phyloP scores from a whole-genome alignment of 1,140 invertebrate genomes.

The Matsumurasca onukii region DNA sequence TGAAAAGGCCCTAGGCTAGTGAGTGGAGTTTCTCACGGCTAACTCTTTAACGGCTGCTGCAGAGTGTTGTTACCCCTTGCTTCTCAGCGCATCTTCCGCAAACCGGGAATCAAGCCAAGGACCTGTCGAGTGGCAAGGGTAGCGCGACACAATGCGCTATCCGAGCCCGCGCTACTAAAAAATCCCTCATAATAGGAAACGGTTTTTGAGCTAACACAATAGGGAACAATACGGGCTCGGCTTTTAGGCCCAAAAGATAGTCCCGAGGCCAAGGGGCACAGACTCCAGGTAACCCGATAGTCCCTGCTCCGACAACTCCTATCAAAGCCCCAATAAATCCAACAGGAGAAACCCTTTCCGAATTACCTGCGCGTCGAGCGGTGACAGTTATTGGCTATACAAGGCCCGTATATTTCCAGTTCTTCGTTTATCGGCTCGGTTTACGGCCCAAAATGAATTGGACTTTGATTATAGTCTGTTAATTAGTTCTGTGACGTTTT shows the following conservation, averaged over 20 bases:
- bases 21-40: slow-evolving; percentile 27
- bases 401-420: slow-evolving; percentile 7
- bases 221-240: slow-evolving; percentile 8
- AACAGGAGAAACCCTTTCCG: background rate
- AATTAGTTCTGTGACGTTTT: background rate
- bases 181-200: slow-evolving; percentile 23
- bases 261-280: background rate
- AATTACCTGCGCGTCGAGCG: background rate
- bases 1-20: too few relatives aligned
- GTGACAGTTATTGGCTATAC: slow-evolving; percentile 15
- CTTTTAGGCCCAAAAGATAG: background rate
- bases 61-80: background rate
- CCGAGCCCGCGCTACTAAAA: background rate
- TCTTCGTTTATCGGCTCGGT: background rate
- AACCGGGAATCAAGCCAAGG: slow-evolving; percentile 10
- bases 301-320: slow-evolving; percentile 11
- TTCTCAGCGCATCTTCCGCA: slow-evolving; percentile 10
- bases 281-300: slow-evolving; percentile 13
- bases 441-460: background rate
- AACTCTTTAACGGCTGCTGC: slow-evolving; percentile 20
- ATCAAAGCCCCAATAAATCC: slow-evolving; percentile 17
- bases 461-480: background rate
- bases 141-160: background rate
- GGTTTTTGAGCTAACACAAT: slow-evolving; percentile 29
- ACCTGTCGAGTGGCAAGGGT: slow-evolving; percentile 3